Evolutionary conservation across 2,888 invertebrate genomes (phyloP).

Genomic region (Machimus rusticus): DNA sequence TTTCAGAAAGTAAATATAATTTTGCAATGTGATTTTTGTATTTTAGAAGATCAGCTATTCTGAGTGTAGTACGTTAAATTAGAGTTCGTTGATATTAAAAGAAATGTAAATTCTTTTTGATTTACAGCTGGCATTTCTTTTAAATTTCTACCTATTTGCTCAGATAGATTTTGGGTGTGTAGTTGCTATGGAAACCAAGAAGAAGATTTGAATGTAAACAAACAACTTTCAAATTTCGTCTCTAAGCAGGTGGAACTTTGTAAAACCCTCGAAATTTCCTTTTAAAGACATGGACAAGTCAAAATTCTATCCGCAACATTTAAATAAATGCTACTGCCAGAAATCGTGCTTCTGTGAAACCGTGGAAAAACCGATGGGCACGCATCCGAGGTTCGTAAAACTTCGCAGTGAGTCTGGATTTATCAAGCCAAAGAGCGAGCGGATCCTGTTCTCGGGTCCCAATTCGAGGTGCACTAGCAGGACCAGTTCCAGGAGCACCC

Average conservation of each 20-base stretch:
- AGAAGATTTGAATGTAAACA: background rate
- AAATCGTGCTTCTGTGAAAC: background rate
- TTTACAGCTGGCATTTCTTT: too few species aligned
- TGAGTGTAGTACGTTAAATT: too few species aligned
- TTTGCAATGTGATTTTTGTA: too few species aligned
- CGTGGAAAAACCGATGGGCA: background rate
- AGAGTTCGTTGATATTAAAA: too few species aligned
- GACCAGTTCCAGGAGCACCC: background rate
- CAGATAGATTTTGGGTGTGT: background rate
- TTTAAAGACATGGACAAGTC: background rate
- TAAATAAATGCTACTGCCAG: slow-evolving; percentile 21
- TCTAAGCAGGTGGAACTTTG: background rate
- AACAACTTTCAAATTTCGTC: background rate
- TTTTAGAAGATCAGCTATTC: too few species aligned
- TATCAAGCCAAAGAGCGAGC: background rate
- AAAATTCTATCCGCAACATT: background rate
- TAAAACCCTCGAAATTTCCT: background rate
- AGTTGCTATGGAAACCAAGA: background rate
- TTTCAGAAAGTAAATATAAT: too few species aligned
- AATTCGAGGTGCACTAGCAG: slow-evolving; percentile 4
- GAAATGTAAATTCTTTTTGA: too few species aligned
- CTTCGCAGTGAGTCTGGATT: background rate
- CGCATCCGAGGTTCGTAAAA: background rate
- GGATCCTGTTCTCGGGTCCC: slow-evolving; percentile 17
- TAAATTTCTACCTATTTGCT: background rate